Evolutionary conservation across 64 coral and sea anemone species (phyloP), one percentile per base, ranked within the genome.

Genomic region (Montipora sp.): DNA sequence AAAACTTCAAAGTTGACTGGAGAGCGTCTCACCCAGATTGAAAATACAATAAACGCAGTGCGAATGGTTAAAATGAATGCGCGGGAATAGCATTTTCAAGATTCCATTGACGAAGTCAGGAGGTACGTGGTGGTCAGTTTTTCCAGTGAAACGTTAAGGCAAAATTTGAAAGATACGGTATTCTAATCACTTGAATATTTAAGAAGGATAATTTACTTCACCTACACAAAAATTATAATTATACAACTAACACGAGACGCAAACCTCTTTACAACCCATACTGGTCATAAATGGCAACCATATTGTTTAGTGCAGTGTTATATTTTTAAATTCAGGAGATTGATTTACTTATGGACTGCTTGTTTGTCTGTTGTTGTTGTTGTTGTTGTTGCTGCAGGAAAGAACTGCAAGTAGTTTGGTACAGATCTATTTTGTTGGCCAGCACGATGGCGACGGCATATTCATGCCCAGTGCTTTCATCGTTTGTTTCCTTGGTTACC

Each of bases 41-140:
- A 77, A 58, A 85, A 93, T 48, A 50, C 79, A 27, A 88, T 93
- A 5, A 18, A 76, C 3, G 84, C 83, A 0, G 80, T 93, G 47
- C 85, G 85, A 3, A 75, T 93, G 20, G 80, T 93, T 53, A 93
- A 93, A 67, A 89, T 89, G 76, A 93, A 81, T 20, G 59, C 77
- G 36, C 89, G 84, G 92, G 92, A 93, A 59, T 80, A 80, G 71
- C 51, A 73, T 18, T 83, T 91, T 23, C 78, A 48, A n/a, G 50
- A 59, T 50, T 18, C 58, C 10, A 78, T 90, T n/a, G 45, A 16
- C 66, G 66, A 80, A 60, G 88, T 80, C 75, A 75, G 88, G 49
- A 90, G 88, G 88, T 90, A 80, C 8, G 75, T 18, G 11, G 46
- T 49, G 66, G 5, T 69, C 18, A 0, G 27, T 27, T 27, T 27